phyloP scores from a whole-genome alignment of 2,113 vertebrate species.

The Martes martes region DNA sequence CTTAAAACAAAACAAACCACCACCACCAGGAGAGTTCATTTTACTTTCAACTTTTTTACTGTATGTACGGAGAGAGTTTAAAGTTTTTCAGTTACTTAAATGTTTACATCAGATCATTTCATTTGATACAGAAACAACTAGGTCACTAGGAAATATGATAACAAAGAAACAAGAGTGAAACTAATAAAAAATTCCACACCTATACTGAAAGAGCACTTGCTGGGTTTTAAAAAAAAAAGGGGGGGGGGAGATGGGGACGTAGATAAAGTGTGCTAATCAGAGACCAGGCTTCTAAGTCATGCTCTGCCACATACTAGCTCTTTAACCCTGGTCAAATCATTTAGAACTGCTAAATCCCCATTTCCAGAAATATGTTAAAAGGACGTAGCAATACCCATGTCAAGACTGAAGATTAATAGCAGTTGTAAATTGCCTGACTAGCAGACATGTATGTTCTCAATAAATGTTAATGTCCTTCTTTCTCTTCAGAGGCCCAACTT shows the following conservation, averaged over 20 bases:
- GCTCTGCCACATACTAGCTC: neutral
- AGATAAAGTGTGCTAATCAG: neutral
- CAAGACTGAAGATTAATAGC: neutral
- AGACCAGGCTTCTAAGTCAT: neutral
- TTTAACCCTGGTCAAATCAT: neutral
- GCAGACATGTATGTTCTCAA: conserved; percentile 1
- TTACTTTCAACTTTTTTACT: conserved; percentile 2
- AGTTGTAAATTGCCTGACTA: neutral
- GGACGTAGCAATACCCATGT: neutral
- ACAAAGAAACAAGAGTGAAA: conserved; percentile 33
- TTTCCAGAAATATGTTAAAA: conserved; percentile 22
- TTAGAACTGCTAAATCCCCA: neutral
- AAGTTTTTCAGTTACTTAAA: conserved; percentile 43
- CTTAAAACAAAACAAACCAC: neutral
- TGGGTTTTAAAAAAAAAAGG: neutral
- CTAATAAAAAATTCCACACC: neutral
- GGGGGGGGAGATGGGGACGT: neutral
- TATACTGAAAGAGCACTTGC: neutral
- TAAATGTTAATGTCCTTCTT: conserved; percentile 29
- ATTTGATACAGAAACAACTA: conserved; percentile 36
- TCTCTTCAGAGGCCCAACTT: neutral
- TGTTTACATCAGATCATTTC: neutral
- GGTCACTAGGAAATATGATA: neutral
- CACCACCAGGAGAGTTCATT: neutral
- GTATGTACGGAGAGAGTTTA: neutral